Evolutionary conservation across 2,113 vertebrate species (phyloP), one percentile per base, ranked within the genome.

Genomic region (Corythoichthys intestinalis): DNA sequence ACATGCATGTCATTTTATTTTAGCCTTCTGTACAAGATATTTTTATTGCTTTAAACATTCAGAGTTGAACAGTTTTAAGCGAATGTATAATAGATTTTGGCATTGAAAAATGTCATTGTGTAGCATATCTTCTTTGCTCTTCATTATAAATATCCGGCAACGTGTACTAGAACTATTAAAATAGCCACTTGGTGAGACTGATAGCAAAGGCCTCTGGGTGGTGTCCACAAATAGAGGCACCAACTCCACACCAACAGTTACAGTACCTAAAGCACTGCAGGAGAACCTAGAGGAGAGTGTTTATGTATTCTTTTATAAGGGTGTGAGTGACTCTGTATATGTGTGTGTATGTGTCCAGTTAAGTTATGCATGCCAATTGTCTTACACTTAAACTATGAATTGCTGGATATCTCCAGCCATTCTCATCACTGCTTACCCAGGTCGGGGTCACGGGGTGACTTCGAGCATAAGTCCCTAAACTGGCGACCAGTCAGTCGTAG

Each of bases 171-270:
- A 50, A 44, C 8, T 44, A n/a, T 38, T n/a, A 20, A 52, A 46
- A 41, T 20, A 34, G n/a, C 17, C 15, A 9, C 39, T 13, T 17
- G 35, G 12, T 46, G 41, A 60, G 61, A 39, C 63, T 50, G 47
- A 53, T 35, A 6, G 4, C 10, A 57, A 59, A 73, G 75, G 74
- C 58, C 81, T 69, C 64, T 81, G 78, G 74, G 84, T 79, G 87
- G 85, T 67, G 80, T 73, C 86, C 74, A 52, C 85, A 87, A 90
- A 90, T 89, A 89, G 83, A 83, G 78, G 39, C 74, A 39, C 49
- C 50, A 56, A 41, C 65, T 71, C 50, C 69, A 37, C 60, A 74
- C 70, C 50, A n/a, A 58, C 39, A 28, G 7, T 46, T 28, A 58
- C 41, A 47, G 7, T 46, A 28, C 41, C 8, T 28, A 11, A 15